These are phyloP conservation scores for Ennomos fuscantarius DNA, from an alignment of 2,888 invertebrate species.

Conservation along the genomic window DNA sequence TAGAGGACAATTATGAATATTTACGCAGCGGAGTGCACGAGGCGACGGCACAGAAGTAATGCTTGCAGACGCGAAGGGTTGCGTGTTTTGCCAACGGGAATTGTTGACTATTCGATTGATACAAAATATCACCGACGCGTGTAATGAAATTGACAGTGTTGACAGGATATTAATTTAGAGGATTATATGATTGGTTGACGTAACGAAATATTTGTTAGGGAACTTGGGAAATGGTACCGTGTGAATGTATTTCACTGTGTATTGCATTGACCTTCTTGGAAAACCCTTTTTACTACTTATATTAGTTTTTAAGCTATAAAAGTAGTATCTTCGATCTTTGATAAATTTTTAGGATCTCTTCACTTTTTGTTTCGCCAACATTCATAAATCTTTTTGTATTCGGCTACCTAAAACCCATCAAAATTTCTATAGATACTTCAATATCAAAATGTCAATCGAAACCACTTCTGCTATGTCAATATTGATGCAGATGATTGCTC, in stretches of 20 bases:
- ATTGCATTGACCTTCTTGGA: no score
- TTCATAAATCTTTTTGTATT: no score
- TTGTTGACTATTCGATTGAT: slow-evolving; percentile 40
- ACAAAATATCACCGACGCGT: slow-evolving; percentile 40
- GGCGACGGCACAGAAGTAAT: slow-evolving; percentile 69
- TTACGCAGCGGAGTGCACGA: slow-evolving; percentile 62
- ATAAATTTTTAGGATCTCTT: no score
- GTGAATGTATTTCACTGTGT: no score
- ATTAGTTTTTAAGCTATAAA: no score
- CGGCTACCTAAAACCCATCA: slow-evolving; percentile 5
- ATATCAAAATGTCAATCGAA: slow-evolving; percentile 12
- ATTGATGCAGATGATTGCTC: slow-evolving; percentile 37
- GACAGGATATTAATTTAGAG: slow-evolving; percentile 35
- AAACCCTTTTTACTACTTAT: no score
- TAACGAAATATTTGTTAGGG: slow-evolving; percentile 30
- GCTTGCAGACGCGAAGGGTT: slow-evolving; percentile 63
- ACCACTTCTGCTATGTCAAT: slow-evolving; percentile 32
- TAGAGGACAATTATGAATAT: slow-evolving; percentile 69
- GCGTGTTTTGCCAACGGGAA: slow-evolving; percentile 48
- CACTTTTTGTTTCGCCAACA: no score
- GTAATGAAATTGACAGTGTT: slow-evolving; percentile 36
- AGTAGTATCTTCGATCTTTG: no score
- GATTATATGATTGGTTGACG: slow-evolving; percentile 29
- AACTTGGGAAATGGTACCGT: background rate
- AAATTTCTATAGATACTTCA: background rate